Conservation (phyloP, 37 sponge, comb jelly and placozoan genomes). For the Chondrosia reniformis region DNA sequence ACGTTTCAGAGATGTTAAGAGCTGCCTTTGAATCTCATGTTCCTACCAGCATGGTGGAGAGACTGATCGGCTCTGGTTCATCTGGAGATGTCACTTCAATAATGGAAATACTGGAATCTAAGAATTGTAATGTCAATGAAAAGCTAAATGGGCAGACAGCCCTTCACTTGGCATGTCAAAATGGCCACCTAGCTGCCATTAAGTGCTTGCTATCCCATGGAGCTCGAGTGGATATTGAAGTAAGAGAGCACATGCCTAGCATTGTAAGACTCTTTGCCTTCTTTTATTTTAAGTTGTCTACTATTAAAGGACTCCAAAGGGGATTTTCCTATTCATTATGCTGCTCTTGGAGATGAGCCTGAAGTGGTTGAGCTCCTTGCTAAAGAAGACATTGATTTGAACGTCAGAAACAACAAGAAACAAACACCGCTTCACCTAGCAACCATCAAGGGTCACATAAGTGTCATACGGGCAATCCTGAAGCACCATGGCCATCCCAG, state of each 20-base stretch:
- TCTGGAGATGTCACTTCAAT: constrained; percentile 52
- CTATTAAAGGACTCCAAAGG: constrained; percentile 76
- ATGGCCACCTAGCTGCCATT: constrained; percentile 76
- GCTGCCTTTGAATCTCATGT: constrained; percentile 70
- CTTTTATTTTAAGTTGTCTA: not conserved
- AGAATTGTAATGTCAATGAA: constrained; percentile 54
- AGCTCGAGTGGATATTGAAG: constrained; percentile 84
- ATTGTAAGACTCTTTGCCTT: not conserved
- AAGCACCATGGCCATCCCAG: constrained; percentile 64
- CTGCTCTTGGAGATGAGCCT: constrained; percentile 84
- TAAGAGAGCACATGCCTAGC: constrained; percentile 7
- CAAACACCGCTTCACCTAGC: constrained; percentile 90
- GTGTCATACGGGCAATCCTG: constrained; percentile 58
- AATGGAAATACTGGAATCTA: constrained; percentile 13
- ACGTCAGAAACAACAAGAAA: constrained; percentile 72
- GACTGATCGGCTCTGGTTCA: constrained; percentile 70
- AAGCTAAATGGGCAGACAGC: constrained; percentile 66
- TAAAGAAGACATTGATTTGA: constrained; percentile 61
- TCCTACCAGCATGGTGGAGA: constrained; percentile 56
- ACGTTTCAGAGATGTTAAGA: constrained; percentile 59
- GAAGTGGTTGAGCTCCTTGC: constrained; percentile 71
- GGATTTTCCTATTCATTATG: constrained; percentile 76
- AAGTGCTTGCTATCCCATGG: constrained; percentile 51
- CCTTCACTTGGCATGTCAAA: constrained; percentile 81
- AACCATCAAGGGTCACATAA: constrained; percentile 76